These are phyloP conservation scores for Aporophyla nigra DNA, from an alignment of 2,888 invertebrate species.

Conservation along the genomic window DNA sequence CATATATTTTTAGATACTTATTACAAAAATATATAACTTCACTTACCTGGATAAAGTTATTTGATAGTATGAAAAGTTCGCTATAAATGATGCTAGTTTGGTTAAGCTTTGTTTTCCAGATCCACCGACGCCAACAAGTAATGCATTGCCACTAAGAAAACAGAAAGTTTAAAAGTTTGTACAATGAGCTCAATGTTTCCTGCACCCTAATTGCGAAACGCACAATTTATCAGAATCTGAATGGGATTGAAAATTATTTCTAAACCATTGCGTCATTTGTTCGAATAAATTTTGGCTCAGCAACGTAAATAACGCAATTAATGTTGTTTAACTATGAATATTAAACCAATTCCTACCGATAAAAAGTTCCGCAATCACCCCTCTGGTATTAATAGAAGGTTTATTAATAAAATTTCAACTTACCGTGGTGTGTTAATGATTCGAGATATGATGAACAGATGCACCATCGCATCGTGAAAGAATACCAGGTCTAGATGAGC, in stretches of 20 bases:
- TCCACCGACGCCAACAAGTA: conserved; percentile 97
- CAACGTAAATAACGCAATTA: too few species aligned
- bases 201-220: too few species aligned
- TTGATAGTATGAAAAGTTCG: conserved; percentile 95
- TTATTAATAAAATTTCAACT: conserved; percentile 20
- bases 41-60: conserved; percentile 95
- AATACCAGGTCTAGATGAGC: conserved; percentile 95
- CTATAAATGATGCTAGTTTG: conserved; percentile 95
- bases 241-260: too few species aligned
- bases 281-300: too few species aligned
- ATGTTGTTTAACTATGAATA: too few species aligned
- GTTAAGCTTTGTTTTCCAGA: conserved; percentile 98
- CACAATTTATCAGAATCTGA: too few species aligned
- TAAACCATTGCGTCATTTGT: too few species aligned
- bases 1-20: not conserved
- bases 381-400: not conserved
- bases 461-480: conserved; percentile 96
- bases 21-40: not conserved
- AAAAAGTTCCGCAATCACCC: too few species aligned
- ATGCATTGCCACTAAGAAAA: conserved; percentile 93
- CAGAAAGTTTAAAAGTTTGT: not conserved
- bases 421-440: conserved; percentile 94
- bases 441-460: conserved; percentile 96
- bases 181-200: not conserved
- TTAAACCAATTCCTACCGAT: too few species aligned